Conservation (phyloP, 2,888 invertebrate species). For the Physocephala rufipes region DNA sequence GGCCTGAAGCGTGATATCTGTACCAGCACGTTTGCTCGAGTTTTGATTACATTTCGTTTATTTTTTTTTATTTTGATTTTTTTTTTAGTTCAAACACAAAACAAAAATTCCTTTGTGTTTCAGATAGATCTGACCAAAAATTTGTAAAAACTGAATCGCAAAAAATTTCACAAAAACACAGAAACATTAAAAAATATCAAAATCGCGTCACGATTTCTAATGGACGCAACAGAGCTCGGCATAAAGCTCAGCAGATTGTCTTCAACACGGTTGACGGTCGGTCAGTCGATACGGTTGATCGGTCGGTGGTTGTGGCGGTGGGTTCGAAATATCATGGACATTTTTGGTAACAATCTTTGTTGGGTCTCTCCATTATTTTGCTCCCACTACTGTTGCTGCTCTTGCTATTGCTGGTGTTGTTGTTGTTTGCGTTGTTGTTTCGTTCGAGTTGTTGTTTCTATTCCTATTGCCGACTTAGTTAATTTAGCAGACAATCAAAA, state of each 20-base stretch:
- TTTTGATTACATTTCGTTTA: slow-evolving; percentile 60
- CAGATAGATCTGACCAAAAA: slow-evolving; percentile 22
- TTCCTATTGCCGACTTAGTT: background rate
- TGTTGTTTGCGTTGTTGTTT: slow-evolving; percentile 9
- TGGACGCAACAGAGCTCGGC: slow-evolving; percentile 25
- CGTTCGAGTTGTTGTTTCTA: slow-evolving; percentile 3
- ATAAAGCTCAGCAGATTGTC: background rate
- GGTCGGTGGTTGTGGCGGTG: background rate
- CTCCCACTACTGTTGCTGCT: background rate
- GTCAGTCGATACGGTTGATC: background rate
- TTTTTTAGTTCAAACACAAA: slow-evolving; percentile 8
- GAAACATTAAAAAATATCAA: too few species aligned
- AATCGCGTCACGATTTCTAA: slow-evolving; percentile 41
- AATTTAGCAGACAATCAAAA: slow-evolving; percentile 22
- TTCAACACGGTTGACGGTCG: background rate
- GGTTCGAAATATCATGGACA: background rate
- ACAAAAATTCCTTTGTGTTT: slow-evolving; percentile 8
- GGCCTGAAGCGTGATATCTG: slow-evolving; percentile 40
- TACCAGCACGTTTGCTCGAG: slow-evolving; percentile 60
- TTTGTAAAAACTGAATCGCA: slow-evolving; percentile 29
- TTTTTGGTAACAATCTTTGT: background rate
- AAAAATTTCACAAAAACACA: slow-evolving; percentile 37
- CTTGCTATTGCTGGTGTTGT: background rate
- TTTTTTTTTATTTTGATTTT: slow-evolving; percentile 31
- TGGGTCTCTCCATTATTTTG: too few species aligned